Evolutionary conservation across 2,113 vertebrate genomes (phyloP).

Genomic region (Hemichromis elongatus): DNA sequence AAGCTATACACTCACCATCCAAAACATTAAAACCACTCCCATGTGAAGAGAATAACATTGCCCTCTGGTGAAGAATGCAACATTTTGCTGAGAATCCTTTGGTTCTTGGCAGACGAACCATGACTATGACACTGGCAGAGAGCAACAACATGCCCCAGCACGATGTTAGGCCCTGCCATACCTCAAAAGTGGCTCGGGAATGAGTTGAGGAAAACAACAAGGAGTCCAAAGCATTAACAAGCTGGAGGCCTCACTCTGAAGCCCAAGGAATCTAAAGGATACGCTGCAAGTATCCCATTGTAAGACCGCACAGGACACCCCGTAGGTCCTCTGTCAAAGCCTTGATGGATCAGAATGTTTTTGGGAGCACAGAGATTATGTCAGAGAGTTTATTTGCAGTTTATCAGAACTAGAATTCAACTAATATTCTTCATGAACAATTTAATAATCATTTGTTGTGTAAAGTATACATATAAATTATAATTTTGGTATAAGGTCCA

Average conservation of each 20-base stretch:
- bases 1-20: not conserved
- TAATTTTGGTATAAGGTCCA: accelerated
- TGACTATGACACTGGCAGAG: not conserved
- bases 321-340: not conserved
- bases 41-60: not conserved
- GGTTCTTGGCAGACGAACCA: not conserved
- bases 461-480: not conserved
- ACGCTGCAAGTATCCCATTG: not conserved
- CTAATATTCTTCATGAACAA: not conserved
- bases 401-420: not conserved
- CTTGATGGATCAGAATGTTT: not conserved
- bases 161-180: not conserved
- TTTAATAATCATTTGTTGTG: not conserved
- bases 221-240: not conserved
- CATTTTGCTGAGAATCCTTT: not conserved
- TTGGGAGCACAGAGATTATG: not conserved
- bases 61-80: not conserved
- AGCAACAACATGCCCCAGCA: not conserved
- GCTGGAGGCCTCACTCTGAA: not conserved
- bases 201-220: not conserved
- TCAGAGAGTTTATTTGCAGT: not conserved
- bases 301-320: not conserved
- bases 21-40: not conserved
- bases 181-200: not conserved
- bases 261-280: not conserved